Evolutionary conservation across 2,113 vertebrate species (phyloP), one percentile per base, ranked within the genome.

Genomic region (Mesitornis unicolor): DNA sequence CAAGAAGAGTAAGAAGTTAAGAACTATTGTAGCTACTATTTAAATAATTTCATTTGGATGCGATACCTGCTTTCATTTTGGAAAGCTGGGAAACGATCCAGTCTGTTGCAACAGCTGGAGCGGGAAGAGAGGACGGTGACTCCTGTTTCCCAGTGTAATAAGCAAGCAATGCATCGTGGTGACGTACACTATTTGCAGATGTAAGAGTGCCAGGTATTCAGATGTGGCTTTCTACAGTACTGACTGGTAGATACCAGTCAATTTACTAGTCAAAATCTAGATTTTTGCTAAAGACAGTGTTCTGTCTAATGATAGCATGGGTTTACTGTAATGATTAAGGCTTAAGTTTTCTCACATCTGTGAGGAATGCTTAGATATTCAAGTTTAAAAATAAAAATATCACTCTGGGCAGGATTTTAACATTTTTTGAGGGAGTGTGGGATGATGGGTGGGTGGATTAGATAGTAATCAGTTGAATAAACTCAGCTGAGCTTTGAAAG

Each of bases 331-430:
- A 60, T 33, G 82, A 68, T 71, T 71, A 35, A 83, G 59, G 42
- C 78, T 91, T 50, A 5, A 83, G 75, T 89, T 83, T 80, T 84
- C 86, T 91, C 95, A 97, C 93, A 95, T 93, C 85, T 92, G 94
- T 81, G 87, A 81, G 61, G 84, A 95, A 92, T 85, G 84, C 90
- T 93, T 92, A 92, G 87, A 78, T 76, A 45, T 82, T 93, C 90
- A 83, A 87, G 75, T 87, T 93, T 97, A 89, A 95, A 97, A 96
- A 93, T 95, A 96, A 92, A 91, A 91, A 79, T 75, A 86, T 86
- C 90, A 92, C 88, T 90, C 78, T 93, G 90, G 88, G 96, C 83
- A 95, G 90, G 76, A 93, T 92, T 90, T 60, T 60, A 84, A 50
- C 85, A 20, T 93, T 96, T 96, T 97, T 93, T 89, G 85, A 90